Conservation (phyloP, 2,797 vertebrate genomes). For the Phoxinus dragarum region DNA sequence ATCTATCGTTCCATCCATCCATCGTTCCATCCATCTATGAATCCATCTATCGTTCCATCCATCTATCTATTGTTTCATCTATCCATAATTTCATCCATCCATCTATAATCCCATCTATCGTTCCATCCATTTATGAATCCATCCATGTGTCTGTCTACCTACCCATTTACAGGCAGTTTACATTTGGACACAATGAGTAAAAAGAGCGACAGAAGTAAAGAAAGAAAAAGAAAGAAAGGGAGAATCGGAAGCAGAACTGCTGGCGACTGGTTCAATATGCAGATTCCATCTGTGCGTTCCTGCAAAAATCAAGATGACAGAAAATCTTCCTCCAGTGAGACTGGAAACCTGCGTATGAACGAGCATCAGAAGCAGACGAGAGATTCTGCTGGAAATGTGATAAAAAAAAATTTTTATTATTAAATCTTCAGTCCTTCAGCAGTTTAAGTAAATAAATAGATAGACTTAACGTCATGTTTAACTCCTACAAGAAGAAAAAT, state of each 20-base stretch:
- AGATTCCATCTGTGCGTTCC: constrained; percentile 32
- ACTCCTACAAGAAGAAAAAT: background rate
- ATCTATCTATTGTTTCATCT: no score
- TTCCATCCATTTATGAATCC: no score
- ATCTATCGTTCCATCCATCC: no score
- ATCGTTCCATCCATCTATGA: no score
- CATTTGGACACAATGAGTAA: background rate
- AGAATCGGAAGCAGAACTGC: background rate
- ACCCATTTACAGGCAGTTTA: background rate
- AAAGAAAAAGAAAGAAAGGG: background rate
- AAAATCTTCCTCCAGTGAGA: background rate
- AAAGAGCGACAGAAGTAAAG: background rate
- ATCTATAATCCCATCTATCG: no score
- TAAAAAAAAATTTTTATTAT: no score
- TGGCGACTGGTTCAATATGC: constrained; percentile 20
- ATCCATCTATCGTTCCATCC: no score
- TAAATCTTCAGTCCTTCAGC: no score
- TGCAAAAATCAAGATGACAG: constrained; percentile 8
- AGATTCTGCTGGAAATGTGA: background rate
- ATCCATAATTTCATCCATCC: no score
- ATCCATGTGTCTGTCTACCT: no score
- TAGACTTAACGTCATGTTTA: background rate
- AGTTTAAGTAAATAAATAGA: background rate
- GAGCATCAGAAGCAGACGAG: background rate
- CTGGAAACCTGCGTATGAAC: background rate